A percentile compares a stretch with the other conserved stretches of the same genome.
phyloP scores from a whole-genome alignment of 2,797 vertebrate genomes.

The Okamejei kenojei region DNA sequence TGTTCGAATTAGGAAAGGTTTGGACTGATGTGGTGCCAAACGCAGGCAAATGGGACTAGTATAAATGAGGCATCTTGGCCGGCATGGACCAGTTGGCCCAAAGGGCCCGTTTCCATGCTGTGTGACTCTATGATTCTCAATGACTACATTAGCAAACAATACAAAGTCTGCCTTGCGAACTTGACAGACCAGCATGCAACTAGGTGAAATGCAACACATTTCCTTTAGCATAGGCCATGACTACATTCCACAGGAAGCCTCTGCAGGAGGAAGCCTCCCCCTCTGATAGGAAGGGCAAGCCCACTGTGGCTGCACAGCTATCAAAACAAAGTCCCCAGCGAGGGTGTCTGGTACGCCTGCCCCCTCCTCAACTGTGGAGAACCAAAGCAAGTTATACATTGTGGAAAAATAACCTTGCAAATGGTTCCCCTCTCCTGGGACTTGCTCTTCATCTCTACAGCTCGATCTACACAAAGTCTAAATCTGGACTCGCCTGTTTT shows the following conservation, averaged over 20 bases:
- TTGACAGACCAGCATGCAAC: constrained; percentile 47
- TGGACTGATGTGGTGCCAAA: too few species aligned
- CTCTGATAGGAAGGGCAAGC: constrained; percentile 47
- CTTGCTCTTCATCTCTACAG: constrained; percentile 42
- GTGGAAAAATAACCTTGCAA: constrained; percentile 41
- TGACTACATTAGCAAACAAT: too few species aligned
- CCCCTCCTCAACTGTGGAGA: constrained; percentile 46
- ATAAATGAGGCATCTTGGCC: too few species aligned
- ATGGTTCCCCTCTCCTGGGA: constrained; percentile 50
- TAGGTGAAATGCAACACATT: constrained; percentile 46
- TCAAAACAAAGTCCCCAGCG: constrained; percentile 38
- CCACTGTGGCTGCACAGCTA: constrained; percentile 43
- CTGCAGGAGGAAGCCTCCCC: constrained; percentile 45
- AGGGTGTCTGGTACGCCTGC: constrained; percentile 46
- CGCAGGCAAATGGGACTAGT: too few species aligned
- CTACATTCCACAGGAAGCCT: constrained; percentile 51
- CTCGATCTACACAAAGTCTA: neutral
- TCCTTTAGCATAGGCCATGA: constrained; percentile 48
- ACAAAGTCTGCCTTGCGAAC: neutral
- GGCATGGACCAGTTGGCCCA: too few species aligned
- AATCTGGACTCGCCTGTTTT: neutral
- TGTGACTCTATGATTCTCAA: too few species aligned
- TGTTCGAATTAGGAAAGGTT: too few species aligned
- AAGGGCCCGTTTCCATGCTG: too few species aligned
- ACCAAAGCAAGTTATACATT: constrained; percentile 49